Base-by-base conservation (phyloP, 1,140 invertebrate species). In the Subanguina moxae region DNA sequence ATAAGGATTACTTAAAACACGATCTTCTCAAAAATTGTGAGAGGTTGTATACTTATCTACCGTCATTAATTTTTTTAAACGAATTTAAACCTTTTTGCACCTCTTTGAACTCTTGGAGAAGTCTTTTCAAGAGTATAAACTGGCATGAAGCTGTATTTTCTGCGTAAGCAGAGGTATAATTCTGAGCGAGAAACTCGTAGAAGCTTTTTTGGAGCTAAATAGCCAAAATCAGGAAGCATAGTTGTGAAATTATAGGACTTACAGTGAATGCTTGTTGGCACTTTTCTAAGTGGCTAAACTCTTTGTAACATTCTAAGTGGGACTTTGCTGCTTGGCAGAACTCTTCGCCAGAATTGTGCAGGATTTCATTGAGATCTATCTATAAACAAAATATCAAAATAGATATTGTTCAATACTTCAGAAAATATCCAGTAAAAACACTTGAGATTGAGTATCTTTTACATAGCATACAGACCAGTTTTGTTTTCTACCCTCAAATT, bases 141-240 rank as follows among this genome's bases (percentile, higher is more conserved):
- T 64, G n/a, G 15, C 48, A 52, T 3, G 48, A 7, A 19, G 48
- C 3, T 21, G 3, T 21, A 15, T 1, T 25, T 1, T 52, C 48
- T 46, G 42, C 21, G 17, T 15, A 17, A 64, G 21, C 27, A 28
- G 27, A 46, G 38, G 21, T 28, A 64, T 19, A 64, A 27, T 25
- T 64, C 52, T 19, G 25, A 19, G 17, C 23, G 23, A n/a, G 52
- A 23, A 56, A 64, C 28, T 46, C 38, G 46, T 56, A 64, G 23
- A 64, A 64, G 46, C 32, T 56, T 56, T 28, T 64, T 52, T 52
- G n/a, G 8, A 52, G 48, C 48, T 52, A 25, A 52, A 52, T 21
- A 21, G 23, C 3, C 3, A 52, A 52, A 52, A 52, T 52, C 3
- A 21, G n/a, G 3, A 7, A 52, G 23, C n/a, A 52, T 3, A 21